Evolutionary conservation across 2,888 invertebrate species (phyloP), one percentile per base, ranked within the genome.

Genomic region (Hipparchia sbordonii): DNA sequence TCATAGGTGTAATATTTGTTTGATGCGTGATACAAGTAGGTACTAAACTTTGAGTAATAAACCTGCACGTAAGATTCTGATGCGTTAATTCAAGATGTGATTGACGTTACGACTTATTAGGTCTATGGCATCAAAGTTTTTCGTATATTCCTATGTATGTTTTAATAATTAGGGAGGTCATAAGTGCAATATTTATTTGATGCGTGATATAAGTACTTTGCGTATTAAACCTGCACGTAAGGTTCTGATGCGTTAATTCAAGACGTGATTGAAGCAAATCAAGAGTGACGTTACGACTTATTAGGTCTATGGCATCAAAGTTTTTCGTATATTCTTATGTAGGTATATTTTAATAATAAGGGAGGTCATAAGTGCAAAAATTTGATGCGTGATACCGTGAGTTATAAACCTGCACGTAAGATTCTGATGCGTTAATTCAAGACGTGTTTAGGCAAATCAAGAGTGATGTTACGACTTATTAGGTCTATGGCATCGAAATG

Each of bases 211-310:
- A 66, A 33, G 54, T 61, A 48, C n/a, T 56, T 66, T 70, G n/a
- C n/a, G n/a, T n/a, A n/a, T n/a, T n/a, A n/a, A n/a, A n/a, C n/a
- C n/a, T n/a, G n/a, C n/a, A n/a, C n/a, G n/a, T n/a, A n/a, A n/a
- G n/a, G n/a, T n/a, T n/a, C n/a, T n/a, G 61, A 63, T 67, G 67
- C 52, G 63, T 59, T 69, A 71, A 67, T 71, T 69, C 45, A 33
- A 60, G 52, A n/a, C n/a, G n/a, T 52, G 33, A 39, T 60, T 33
- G 9, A n/a, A n/a, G n/a, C n/a, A n/a, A n/a, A n/a, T n/a, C n/a
- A n/a, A n/a, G n/a, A n/a, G n/a, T n/a, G n/a, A 39, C n/a, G n/a
- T n/a, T n/a, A n/a, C n/a, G n/a, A n/a, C n/a, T n/a, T n/a, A n/a
- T n/a, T n/a, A n/a, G n/a, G n/a, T n/a, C n/a, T n/a, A n/a, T n/a